Conservation (phyloP, 2,113 vertebrate genomes). For the Lepus timidus region DNA sequence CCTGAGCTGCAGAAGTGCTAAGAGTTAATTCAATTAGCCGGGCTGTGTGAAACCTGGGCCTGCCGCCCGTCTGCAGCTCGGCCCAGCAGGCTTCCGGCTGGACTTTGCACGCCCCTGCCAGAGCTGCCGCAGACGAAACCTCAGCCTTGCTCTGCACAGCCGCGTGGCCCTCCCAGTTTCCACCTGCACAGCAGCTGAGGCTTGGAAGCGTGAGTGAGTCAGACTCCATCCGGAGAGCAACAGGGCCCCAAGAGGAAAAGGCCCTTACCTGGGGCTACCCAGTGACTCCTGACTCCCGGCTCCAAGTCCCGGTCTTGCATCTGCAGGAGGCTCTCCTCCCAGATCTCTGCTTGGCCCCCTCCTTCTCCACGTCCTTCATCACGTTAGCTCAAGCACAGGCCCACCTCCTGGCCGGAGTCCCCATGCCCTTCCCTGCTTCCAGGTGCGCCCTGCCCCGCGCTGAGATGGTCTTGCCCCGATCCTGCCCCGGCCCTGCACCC, state of each 20-base stretch:
- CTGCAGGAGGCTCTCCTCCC: neutral
- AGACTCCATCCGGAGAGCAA: rapidly evolving
- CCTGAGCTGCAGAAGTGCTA: neutral
- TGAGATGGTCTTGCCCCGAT: too few relatives aligned
- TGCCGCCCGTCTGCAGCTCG: neutral
- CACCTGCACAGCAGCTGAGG: neutral
- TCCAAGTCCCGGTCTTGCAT: neutral
- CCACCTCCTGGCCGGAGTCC: neutral
- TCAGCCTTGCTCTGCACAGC: neutral
- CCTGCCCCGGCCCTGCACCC: too few relatives aligned
- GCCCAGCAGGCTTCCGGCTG: neutral
- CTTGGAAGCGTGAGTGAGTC: neutral
- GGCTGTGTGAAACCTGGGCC: neutral
- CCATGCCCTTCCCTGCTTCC: neutral
- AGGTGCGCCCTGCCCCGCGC: rapidly evolving
- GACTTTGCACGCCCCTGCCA: neutral
- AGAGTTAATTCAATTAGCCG: neutral
- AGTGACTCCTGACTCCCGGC: neutral
- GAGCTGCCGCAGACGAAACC: neutral
- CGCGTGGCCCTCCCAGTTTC: neutral
- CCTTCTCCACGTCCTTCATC: neutral
- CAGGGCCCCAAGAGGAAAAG: too few relatives aligned
- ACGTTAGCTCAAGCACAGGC: neutral
- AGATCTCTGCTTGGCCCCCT: neutral
- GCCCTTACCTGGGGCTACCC: neutral